phyloP scores from a whole-genome alignment of 2,888 invertebrate species.

The Mystacides longicornis region DNA sequence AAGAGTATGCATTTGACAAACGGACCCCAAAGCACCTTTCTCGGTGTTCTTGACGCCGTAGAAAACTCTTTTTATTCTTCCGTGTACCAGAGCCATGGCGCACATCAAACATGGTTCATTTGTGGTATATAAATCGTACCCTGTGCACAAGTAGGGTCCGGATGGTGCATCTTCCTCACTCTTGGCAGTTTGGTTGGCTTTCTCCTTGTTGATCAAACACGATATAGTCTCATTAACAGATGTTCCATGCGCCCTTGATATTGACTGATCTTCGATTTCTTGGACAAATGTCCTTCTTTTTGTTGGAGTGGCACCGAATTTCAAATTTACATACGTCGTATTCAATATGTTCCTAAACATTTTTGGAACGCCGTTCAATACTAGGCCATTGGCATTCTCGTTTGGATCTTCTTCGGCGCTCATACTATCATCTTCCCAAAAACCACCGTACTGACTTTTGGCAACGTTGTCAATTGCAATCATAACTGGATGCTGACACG shows the following conservation, averaged over 20 bases:
- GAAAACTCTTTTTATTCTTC: slow-evolving; percentile 76
- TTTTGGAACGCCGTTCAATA: slow-evolving; percentile 39
- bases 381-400: slow-evolving; percentile 19
- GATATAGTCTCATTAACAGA: neutral
- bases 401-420: slow-evolving; percentile 20
- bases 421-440: slow-evolving; percentile 41
- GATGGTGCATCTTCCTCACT: slow-evolving; percentile 32
- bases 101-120: slow-evolving; percentile 93
- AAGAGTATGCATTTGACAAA: slow-evolving; percentile 68
- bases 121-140: slow-evolving; percentile 74
- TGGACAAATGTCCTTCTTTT: slow-evolving; percentile 29
- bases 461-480: slow-evolving; percentile 81
- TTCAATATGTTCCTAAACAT: slow-evolving; percentile 36
- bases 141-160: slow-evolving; percentile 78
- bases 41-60: slow-evolving; percentile 50
- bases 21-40: slow-evolving; percentile 65
- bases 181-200: slow-evolving; percentile 6
- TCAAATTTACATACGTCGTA: slow-evolving; percentile 33
- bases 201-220: slow-evolving; percentile 22
- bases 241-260: neutral
- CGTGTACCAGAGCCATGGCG: slow-evolving; percentile 90
- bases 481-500: slow-evolving; percentile 79
- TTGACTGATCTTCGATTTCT: neutral
- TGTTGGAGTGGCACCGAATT: slow-evolving; percentile 44
- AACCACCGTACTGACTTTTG: slow-evolving; percentile 71